Base-by-base conservation (phyloP, 2,888 invertebrate species). In the Phorcus lineatus region DNA sequence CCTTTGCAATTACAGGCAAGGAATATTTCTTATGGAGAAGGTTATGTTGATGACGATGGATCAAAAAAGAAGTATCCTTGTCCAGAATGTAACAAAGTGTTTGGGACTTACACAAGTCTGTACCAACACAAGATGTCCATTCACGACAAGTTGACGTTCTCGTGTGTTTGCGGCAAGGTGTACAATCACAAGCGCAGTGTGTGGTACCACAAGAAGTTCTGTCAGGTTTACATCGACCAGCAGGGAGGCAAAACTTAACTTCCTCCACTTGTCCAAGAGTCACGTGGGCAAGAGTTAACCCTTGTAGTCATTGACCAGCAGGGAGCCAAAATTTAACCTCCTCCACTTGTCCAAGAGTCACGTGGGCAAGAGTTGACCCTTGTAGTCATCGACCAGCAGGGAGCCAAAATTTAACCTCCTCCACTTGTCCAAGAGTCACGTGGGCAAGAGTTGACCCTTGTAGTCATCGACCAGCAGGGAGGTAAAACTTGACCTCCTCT, bases 71-170 rank as follows among this genome's bases (percentile, higher is more conserved):
- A 11, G 16, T 70, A 31, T 40, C 70, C 70, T 13, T 70, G 70
- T 36, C 70, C 70, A 17, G 70, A 70, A 36, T 70, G 70, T 70
- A 36, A 70, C 70, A 70, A 70, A 70, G 70, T 70, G 13, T 70
- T 70, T 70, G 70, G 70, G 19, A 70, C 11, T n/a, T 36, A 70
- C 40, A 70, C 70, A 17, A 70, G 70, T 70, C 19, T 31, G 40
- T 70, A 70, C 19, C 70, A 70, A 19, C 70, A 70, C 36, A 70
- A 70, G 36, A 31, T 70, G 70, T 31, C 70, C n/a, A 70, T 70
- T 36, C 70, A 70, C 36, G 19, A 36, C 17, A 70, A 40, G 24
- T n/a, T 70, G 31, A 70, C 70, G 11, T 70, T 36, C 19, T 31
- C 40, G 13, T 70, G 70, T 40, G 40, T 40, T 1, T 70, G 70